Conservation (phyloP, 2,113 vertebrate genomes). For the Eublepharis macularius region DNA sequence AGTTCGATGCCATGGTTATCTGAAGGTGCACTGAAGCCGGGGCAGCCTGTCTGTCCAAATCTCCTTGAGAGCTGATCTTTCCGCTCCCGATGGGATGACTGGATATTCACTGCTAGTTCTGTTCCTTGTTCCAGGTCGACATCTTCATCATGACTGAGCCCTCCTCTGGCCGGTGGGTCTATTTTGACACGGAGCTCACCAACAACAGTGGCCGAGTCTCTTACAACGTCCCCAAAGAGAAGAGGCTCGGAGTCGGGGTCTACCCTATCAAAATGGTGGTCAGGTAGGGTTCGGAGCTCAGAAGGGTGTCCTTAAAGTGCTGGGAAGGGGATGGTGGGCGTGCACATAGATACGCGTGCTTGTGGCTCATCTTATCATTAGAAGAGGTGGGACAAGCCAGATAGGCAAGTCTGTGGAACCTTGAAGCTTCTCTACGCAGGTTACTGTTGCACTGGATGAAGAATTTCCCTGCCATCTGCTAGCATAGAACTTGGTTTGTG, state of each 20-base stretch:
- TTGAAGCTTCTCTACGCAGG: too few species aligned
- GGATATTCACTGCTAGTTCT: background rate
- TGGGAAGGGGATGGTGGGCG: background rate
- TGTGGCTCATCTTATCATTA: too few species aligned
- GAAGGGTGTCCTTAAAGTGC: background rate
- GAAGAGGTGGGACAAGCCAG: too few species aligned
- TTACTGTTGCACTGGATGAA: too few species aligned
- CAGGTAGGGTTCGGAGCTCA: constrained; percentile 76
- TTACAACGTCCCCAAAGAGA: constrained; percentile 88
- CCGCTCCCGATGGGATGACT: background rate
- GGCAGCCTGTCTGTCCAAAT: too few species aligned
- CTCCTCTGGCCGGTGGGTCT: constrained; percentile 91
- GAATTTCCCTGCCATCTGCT: too few species aligned
- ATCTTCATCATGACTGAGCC: constrained; percentile 93
- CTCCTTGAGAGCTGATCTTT: background rate
- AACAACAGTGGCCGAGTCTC: constrained; percentile 91
- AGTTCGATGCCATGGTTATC: too few species aligned
- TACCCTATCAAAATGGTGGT: constrained; percentile 98
- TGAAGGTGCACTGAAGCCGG: too few species aligned
- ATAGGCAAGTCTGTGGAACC: too few species aligned
- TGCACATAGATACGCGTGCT: too few species aligned
- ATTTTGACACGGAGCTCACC: constrained; percentile 94
- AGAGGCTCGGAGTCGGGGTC: constrained; percentile 88
- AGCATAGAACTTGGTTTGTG: too few species aligned
- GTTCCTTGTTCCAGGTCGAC: constrained; percentile 81